Base-by-base conservation (phyloP, 2,888 invertebrate genomes). In the Drosophila melanosoma region DNA sequence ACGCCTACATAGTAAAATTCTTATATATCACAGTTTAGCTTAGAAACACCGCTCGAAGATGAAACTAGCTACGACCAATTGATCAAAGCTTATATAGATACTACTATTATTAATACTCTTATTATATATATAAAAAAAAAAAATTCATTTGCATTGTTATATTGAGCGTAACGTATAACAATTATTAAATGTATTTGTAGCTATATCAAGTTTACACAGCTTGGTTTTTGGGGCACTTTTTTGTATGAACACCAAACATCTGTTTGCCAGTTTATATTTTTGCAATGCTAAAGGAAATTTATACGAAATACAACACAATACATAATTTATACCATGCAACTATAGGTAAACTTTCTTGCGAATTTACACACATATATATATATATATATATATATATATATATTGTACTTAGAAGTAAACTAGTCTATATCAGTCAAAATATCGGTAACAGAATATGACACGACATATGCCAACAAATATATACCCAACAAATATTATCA, bases 121-220 rank as follows among this genome's bases (percentile, higher is more conserved):
- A 83, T 49, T 57, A 58, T 57, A n/a, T n/a, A n/a, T 54, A 61
- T 52, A 32, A 63, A 57, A 38, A 53, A 38, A 51, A 32, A 29
- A 53, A 42, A 52, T 69, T 60, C 6, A 64, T 73, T 74, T 72
- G 72, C 69, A 74, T 80, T 81, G 81, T 81, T 81, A 74, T 83
- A 69, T 66, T 53, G 78, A 81, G 73, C 71, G 69, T 69, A 82
- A 80, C 70, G 57, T 73, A 57, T 69, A 82, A 72, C 71, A 82
- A 87, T 83, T 81, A 87, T 54, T 71, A 68, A 73, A 69, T 78
- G 48, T 73, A 74, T 52, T 65, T 67, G 51, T 84, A 87, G 75
- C 65, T 74, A 82, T 75, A 70, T 70, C 72, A 74, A 76, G 77
- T 61, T 80, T 42, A 70, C 38, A 57, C 36, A 64, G 56, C 26